A percentile compares a stretch with the other conserved stretches of the same genome.
phyloP scores from a whole-genome alignment of 2,888 invertebrate genomes.

The Smittia sp. region DNA sequence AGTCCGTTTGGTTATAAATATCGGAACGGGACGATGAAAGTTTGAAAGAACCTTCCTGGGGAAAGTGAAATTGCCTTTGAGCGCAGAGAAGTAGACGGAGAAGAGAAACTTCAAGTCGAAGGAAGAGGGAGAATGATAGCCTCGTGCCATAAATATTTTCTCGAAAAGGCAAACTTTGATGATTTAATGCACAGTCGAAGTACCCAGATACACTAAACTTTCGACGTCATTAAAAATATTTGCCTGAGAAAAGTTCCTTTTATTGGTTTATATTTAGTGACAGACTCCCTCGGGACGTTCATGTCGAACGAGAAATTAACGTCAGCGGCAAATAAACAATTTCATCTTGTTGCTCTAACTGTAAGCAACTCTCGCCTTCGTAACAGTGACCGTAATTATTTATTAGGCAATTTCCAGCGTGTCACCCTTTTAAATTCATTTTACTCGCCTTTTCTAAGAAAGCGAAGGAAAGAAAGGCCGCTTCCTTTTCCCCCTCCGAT shows the following conservation, averaged over 20 bases:
- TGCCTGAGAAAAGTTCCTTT: neutral
- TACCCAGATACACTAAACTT: too few relatives aligned
- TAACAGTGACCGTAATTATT: conserved; percentile 35
- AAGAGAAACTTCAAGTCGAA: too few relatives aligned
- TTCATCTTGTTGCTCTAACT: neutral
- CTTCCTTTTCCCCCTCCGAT: conserved; percentile 1
- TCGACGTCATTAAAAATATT: too few relatives aligned
- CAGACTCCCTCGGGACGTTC: neutral
- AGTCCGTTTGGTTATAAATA: neutral
- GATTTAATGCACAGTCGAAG: too few relatives aligned
- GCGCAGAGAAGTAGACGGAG: too few relatives aligned
- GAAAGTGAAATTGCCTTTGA: too few relatives aligned
- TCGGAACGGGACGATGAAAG: too few relatives aligned
- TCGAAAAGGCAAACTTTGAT: too few relatives aligned
- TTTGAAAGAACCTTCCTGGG: too few relatives aligned
- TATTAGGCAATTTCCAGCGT: conserved; percentile 29
- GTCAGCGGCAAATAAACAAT: neutral
- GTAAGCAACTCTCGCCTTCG: neutral
- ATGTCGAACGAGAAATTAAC: conserved; percentile 17
- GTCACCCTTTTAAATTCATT: conserved; percentile 8
- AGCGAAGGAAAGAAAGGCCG: neutral
- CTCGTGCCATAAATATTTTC: too few relatives aligned
- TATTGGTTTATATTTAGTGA: conserved; percentile 2
- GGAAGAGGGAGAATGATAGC: too few relatives aligned
- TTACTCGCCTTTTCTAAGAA: conserved; percentile 8